phyloP scores from a whole-genome alignment of 2,797 vertebrate genomes.

The Cuniculus paca region DNA sequence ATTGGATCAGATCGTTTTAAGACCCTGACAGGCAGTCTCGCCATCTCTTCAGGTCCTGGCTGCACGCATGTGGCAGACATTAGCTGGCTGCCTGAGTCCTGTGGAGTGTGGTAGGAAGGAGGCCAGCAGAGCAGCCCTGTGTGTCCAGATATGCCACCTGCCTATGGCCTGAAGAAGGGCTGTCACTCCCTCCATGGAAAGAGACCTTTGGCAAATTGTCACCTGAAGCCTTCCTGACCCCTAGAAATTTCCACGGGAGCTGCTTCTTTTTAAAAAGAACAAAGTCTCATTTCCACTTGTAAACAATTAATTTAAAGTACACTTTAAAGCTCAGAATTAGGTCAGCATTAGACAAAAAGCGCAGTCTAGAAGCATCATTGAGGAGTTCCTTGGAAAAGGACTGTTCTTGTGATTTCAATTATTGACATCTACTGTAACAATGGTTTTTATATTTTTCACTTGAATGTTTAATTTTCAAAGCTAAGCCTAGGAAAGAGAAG shows the following conservation, averaged over 20 bases:
- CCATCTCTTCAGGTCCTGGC: not conserved
- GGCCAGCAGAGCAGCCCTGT: accelerated
- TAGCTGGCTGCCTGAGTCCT: not conserved
- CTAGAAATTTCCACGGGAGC: not conserved
- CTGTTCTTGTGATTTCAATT: slow-evolving; percentile 60
- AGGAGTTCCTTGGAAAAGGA: slow-evolving; percentile 52
- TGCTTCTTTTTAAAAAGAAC: slow-evolving; percentile 34
- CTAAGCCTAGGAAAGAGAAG: slow-evolving; percentile 65
- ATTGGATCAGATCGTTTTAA: slow-evolving; percentile 17
- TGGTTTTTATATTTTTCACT: not conserved
- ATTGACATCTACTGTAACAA: slow-evolving; percentile 18
- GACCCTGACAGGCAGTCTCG: not conserved
- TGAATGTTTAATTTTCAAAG: slow-evolving; percentile 74
- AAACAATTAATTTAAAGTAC: slow-evolving; percentile 53
- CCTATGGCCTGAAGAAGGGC: not conserved
- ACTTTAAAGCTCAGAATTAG: slow-evolving; percentile 17
- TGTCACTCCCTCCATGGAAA: not conserved
- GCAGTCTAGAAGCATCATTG: not conserved
- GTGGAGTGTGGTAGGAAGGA: not conserved
- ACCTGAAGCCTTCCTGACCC: not conserved
- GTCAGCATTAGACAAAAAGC: slow-evolving; percentile 43
- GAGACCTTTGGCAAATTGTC: not conserved
- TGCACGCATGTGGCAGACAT: not conserved
- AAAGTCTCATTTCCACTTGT: slow-evolving; percentile 14
- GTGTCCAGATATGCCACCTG: not conserved